Evolutionary conservation across 2,113 vertebrate species (phyloP), one percentile per base, ranked within the genome.

Genomic region (Arenaria interpres): DNA sequence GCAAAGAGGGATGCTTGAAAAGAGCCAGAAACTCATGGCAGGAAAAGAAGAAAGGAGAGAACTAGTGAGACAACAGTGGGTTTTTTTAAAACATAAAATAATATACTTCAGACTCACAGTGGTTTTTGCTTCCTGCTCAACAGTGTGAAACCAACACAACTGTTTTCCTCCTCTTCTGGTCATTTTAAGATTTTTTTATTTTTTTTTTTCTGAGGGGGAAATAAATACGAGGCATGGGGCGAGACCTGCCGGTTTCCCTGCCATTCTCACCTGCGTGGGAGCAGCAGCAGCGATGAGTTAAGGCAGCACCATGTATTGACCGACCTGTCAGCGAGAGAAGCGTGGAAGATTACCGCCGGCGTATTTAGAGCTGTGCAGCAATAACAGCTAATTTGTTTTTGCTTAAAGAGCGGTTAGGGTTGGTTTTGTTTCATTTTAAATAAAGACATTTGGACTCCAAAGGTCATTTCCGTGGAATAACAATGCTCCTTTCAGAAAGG

Each of bases 391-490:
- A 92, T 87, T 93, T 92, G 46, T 16, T 94, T 93, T 75, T 85
- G 80, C 94, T 71, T 89, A 7, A 84, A 94, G 84, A 93, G 43
- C 1, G 5, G 84, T 67, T 78, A 63, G 41, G 39, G 46, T 88
- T 94, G 87, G 78, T 94, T 95, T 93, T 91, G 72, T 93, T 95
- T 96, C 77, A 82, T 96, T 96, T 93, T 57, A 89, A 96, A 92
- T 90, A 78, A 87, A 87, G 88, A 84, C 80, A 24, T 85, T 95
- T 76, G 87, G 75, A 91, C 63, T 93, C 77, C 80, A 59, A 69
- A 95, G 81, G 94, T 95, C 92, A 93, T 96, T 97, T 97, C 96
- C 89, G 63, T 94, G 84, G 51, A 93, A 94, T 80, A 92, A 96
- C 96, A 96, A 97, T 94, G 84, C 84, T 81, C 30, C 74, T 96